Evolutionary conservation across 2,113 vertebrate species (phyloP).

Genomic region (Colaptes auratus): DNA sequence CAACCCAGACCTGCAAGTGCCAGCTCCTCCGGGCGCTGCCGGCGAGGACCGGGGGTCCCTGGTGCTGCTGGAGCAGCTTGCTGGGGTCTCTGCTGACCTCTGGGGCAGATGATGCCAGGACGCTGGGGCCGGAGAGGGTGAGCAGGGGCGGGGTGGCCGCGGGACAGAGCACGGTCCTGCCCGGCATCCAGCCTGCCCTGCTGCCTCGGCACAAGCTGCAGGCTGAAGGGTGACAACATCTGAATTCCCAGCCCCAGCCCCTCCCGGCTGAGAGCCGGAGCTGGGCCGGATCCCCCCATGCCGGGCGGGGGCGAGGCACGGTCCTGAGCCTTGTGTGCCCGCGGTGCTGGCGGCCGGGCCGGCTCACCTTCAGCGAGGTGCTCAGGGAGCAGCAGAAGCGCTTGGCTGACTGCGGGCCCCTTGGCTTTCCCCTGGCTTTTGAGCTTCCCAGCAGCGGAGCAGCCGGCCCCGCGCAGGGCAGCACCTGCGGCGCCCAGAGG

Average conservation of each 20-base stretch:
- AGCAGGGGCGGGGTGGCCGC: neutral
- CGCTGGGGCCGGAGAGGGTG: neutral
- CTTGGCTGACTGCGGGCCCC: neutral
- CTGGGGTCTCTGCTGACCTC: neutral
- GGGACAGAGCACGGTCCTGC: accelerated
- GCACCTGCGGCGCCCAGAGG: accelerated
- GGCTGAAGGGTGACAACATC: neutral
- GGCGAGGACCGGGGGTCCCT: neutral
- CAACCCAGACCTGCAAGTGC: neutral
- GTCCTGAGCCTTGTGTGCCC: too few species aligned
- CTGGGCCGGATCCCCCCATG: accelerated
- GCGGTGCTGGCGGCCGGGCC: accelerated
- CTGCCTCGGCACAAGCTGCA: neutral
- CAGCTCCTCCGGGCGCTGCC: neutral
- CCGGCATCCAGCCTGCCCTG: neutral
- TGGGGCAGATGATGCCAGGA: neutral
- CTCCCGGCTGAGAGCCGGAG: neutral
- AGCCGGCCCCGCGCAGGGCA: neutral
- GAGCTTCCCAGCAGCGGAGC: neutral
- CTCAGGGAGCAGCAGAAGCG: neutral
- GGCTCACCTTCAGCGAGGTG: neutral
- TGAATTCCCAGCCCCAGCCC: neutral
- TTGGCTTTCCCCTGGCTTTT: neutral
- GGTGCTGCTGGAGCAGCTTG: neutral
- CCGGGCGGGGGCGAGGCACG: neutral